Evolutionary conservation across 2,888 invertebrate species (phyloP), one percentile per base, ranked within the genome.

Genomic region (Agelastica alni): DNA sequence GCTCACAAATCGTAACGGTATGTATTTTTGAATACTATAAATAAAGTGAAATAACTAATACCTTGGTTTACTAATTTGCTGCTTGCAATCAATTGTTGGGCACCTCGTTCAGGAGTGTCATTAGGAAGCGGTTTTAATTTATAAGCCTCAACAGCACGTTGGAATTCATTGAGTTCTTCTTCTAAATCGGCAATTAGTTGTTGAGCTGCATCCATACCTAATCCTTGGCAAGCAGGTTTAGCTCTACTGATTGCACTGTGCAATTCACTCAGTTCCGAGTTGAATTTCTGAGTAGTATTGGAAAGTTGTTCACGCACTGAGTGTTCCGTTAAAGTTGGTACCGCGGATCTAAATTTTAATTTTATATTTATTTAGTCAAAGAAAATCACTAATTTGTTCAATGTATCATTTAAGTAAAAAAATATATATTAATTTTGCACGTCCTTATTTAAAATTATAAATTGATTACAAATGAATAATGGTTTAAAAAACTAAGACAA

Each of bases 171-270:
- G 13, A 98, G 78, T 65, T 97, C 95, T 26, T 84, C 85, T 69
- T 91, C 88, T 34, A 97, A 78, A 31, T 86, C 86, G 6, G 84
- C 81, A 31, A 96, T 88, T 51, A 91, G 85, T 65, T 93, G 91
- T 0, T 92, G 82, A 0, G 96, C 95, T 0, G 89, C 88, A 63
- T 94, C 93, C 57, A 96, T 76, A 67, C 96, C 95, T 55, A 93
- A 79, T 0, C 89, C 89, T 61, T 91, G 89, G 73, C 91, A 93
- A n/a, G 75, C 77, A 2, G 77, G 76, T 63, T 76, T 77, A 1
- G 78, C 77, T 41, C 77, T 62, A 52, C 71, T 74, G 30, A 78
- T 67, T 2, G 77, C 75, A 32, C 71, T 70, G 39, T 76, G 70
- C 12, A 77, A 60, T 51, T 77, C 77, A 45, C 69, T 75, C 34